phyloP scores from a whole-genome alignment of 2,797 vertebrate species.

The Geotrypetes seraphini region DNA sequence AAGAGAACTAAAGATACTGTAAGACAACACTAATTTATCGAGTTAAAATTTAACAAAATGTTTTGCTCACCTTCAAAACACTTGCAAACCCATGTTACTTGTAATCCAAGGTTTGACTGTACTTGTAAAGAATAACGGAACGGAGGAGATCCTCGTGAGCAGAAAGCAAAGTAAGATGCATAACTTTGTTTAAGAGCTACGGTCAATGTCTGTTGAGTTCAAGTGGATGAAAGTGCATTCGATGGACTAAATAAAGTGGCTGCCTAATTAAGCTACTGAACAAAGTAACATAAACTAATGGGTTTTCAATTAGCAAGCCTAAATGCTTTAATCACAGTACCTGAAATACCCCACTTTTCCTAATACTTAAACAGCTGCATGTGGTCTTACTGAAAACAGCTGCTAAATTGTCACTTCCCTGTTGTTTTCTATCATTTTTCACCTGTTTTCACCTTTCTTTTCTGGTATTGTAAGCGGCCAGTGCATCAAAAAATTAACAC shows the following conservation, averaged over 20 bases:
- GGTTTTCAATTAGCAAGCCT: slow-evolving; percentile 14
- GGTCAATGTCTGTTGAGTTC: slow-evolving; percentile 3
- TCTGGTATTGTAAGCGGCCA: neutral
- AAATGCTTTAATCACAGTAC: slow-evolving; percentile 18
- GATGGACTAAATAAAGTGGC: slow-evolving; percentile 20
- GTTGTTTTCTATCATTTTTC: neutral
- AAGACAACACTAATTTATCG: too few species aligned
- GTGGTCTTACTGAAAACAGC: neutral
- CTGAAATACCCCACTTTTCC: neutral
- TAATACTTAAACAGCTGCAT: neutral
- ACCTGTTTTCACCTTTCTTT: too few species aligned
- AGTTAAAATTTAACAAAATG: too few species aligned
- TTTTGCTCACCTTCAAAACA: too few species aligned
- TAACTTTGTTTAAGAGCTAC: slow-evolving; percentile 5
- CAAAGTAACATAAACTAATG: slow-evolving; percentile 12
- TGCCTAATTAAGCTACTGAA: slow-evolving; percentile 18
- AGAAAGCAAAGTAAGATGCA: too few species aligned
- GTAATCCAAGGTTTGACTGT: too few species aligned
- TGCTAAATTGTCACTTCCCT: neutral
- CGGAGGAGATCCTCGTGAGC: too few species aligned
- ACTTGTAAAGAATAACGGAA: too few species aligned
- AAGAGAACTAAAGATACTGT: too few species aligned
- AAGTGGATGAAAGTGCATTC: slow-evolving; percentile 14
- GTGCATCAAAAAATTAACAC: slow-evolving; percentile 14
- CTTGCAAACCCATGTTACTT: too few species aligned